Evolutionary conservation across 2,888 invertebrate species (phyloP).

Genomic region (Lasioglossum morio): DNA sequence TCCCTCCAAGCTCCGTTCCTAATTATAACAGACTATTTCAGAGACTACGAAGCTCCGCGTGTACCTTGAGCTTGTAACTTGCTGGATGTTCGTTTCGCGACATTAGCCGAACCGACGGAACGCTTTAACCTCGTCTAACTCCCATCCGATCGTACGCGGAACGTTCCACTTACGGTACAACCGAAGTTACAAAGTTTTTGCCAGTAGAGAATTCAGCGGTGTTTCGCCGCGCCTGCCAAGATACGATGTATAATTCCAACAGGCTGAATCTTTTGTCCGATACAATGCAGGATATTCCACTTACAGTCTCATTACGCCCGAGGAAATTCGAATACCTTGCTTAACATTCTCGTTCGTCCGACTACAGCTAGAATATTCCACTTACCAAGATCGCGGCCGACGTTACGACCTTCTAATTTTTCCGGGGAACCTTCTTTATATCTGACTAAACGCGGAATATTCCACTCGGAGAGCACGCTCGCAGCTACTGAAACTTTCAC

Average conservation of each 20-base stretch:
- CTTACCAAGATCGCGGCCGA: background rate
- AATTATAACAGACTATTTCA: background rate
- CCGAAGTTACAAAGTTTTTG: background rate
- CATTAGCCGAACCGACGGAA: background rate
- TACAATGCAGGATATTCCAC: background rate
- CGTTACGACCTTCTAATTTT: background rate
- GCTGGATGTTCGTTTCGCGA: background rate
- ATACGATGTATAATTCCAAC: background rate
- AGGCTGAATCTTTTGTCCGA: background rate
- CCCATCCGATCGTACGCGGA: background rate
- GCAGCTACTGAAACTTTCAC: background rate
- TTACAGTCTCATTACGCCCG: background rate
- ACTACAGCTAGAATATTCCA: slow-evolving; percentile 4
- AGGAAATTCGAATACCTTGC: background rate
- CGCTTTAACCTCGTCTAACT: background rate
- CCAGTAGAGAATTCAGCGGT: background rate
- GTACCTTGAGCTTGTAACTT: background rate
- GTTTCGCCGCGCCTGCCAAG: background rate
- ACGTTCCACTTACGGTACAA: background rate
- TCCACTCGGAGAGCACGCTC: background rate
- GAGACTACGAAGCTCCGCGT: background rate
- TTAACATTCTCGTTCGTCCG: background rate
- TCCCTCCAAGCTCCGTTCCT: background rate
- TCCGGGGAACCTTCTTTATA: background rate
- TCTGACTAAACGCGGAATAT: slow-evolving; percentile 5